Conservation (phyloP, 2,797 vertebrate species). For the Cyprinella venusta region DNA sequence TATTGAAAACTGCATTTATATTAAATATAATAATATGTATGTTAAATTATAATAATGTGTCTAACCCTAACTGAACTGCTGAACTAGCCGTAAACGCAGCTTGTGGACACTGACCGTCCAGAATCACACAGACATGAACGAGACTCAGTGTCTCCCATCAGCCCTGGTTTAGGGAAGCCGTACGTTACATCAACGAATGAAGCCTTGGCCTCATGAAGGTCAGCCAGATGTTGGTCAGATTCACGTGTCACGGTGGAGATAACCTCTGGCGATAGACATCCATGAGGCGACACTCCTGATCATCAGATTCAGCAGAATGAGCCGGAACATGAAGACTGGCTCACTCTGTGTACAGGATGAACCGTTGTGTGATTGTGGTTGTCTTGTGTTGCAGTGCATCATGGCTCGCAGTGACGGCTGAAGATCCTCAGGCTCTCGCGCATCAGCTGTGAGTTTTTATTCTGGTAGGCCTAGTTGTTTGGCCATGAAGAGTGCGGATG, state of each 20-base stretch:
- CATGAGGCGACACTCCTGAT: neutral
- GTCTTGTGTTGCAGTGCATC: slow-evolving; percentile 69
- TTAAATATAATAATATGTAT: too few species aligned
- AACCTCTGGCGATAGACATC: neutral
- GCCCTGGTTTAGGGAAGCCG: neutral
- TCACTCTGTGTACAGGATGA: too few species aligned
- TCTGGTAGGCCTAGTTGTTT: neutral
- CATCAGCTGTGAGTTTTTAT: slow-evolving; percentile 71
- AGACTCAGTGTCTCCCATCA: neutral
- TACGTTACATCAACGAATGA: neutral
- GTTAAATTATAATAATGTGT: too few species aligned
- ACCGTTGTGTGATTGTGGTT: neutral
- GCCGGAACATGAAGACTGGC: too few species aligned
- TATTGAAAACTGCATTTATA: neutral
- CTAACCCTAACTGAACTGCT: neutral
- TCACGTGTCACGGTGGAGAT: neutral
- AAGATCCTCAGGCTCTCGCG: slow-evolving; percentile 66
- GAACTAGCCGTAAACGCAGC: neutral
- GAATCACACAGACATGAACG: neutral
- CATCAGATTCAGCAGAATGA: too few species aligned
- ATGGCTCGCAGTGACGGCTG: slow-evolving; percentile 81
- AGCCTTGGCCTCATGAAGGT: neutral
- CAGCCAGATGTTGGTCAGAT: neutral
- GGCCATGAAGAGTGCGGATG: too few species aligned
- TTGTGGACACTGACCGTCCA: neutral